Percentiles rank a stretch among this genome's conserved stretches.
phyloP scores from a whole-genome alignment of 2,797 vertebrate genomes.

The Ataeniobius toweri region DNA sequence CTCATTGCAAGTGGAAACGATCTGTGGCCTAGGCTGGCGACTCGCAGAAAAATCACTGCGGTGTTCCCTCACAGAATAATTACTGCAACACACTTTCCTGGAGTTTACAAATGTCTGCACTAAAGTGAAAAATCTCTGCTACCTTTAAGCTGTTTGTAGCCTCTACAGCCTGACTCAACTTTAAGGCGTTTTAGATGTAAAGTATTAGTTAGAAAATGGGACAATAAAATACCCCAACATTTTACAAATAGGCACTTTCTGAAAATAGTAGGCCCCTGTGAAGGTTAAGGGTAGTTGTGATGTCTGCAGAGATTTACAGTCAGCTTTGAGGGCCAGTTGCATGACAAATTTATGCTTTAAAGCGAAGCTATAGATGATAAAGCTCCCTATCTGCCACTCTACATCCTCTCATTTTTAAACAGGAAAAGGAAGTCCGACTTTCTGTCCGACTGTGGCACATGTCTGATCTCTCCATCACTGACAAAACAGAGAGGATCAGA shows the following conservation, averaged over 20 bases:
- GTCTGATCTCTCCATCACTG: constrained; percentile 65
- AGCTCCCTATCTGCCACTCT: constrained; percentile 41
- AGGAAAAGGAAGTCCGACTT: constrained; percentile 73
- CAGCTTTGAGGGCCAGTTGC: constrained; percentile 29
- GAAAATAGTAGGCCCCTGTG: constrained; percentile 22
- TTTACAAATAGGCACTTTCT: constrained; percentile 27
- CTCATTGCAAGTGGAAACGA: constrained; percentile 25
- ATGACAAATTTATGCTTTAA: constrained; percentile 36
- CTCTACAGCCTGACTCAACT: constrained; percentile 45
- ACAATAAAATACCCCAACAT: constrained; percentile 32
- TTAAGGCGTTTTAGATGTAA: constrained; percentile 41
- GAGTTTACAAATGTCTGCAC: constrained; percentile 11
- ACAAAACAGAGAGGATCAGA: constrained; percentile 50
- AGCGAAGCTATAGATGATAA: constrained; percentile 40
- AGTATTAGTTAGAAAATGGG: constrained; percentile 16
- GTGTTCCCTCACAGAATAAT: constrained; percentile 10
- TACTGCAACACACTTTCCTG: constrained; percentile 7
- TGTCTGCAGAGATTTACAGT: constrained; percentile 31
- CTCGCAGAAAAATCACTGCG: constrained; percentile 12
- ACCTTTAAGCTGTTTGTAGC: constrained; percentile 27
- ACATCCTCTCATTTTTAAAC: constrained; percentile 68
- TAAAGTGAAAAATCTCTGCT: constrained; percentile 32
- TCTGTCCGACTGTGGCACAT: constrained; percentile 60
- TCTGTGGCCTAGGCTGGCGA: constrained; percentile 11
- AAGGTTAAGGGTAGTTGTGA: constrained; percentile 17